These are phyloP conservation scores for Chiroxiphia lanceolata DNA, from an alignment of 2,797 vertebrate species.

Conservation along the genomic window DNA sequence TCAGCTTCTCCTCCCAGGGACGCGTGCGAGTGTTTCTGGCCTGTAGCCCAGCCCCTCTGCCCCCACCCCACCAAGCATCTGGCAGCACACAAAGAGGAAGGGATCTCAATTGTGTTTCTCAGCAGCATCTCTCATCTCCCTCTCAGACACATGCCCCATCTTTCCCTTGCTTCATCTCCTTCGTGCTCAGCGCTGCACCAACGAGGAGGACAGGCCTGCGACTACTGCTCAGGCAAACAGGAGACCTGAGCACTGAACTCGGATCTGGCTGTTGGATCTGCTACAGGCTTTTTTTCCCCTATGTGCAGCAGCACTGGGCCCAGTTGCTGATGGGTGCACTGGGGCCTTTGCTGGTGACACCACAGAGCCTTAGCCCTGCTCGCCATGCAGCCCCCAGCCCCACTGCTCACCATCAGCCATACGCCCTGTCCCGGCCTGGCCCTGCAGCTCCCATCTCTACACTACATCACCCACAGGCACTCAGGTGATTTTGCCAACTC, in stretches of 20 bases:
- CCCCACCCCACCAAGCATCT: not conserved
- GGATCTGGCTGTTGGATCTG: not conserved
- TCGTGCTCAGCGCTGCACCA: accelerated
- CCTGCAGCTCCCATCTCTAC: not conserved
- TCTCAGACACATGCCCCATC: not conserved
- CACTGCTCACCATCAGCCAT: accelerated
- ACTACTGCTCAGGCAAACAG: not conserved
- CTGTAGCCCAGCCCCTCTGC: not conserved
- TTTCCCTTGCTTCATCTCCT: not conserved
- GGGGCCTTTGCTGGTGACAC: not conserved
- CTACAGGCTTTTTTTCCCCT: not conserved
- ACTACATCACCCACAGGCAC: not conserved
- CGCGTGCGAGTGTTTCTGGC: not conserved
- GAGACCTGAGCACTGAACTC: accelerated
- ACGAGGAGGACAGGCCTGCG: accelerated
- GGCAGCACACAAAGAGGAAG: not conserved
- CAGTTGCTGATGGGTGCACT: accelerated
- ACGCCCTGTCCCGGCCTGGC: not conserved
- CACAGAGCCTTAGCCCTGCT: not conserved
- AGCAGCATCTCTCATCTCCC: not conserved
- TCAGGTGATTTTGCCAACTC: not conserved
- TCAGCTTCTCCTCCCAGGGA: not conserved
- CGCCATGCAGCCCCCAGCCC: not conserved
- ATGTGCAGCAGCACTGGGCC: accelerated
- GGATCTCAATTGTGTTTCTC: not conserved